Evolutionary conservation across 2,113 vertebrate genomes (phyloP).

Genomic region (Trogon melanurus): DNA sequence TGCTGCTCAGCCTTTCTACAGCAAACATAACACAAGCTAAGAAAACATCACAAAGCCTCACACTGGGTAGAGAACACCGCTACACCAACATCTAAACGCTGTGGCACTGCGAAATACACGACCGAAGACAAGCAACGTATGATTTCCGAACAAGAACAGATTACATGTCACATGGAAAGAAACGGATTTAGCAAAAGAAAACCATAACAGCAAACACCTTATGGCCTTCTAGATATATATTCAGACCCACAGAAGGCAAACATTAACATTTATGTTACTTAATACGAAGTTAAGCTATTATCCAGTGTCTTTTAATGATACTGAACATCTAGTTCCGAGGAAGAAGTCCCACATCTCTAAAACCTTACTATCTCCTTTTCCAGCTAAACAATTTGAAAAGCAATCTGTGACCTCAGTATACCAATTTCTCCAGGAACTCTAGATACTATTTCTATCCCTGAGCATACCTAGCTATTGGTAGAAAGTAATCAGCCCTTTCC

Average conservation of each 20-base stretch:
- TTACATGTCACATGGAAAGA: not conserved
- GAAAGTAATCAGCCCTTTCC: not conserved
- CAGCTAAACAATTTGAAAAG: not conserved
- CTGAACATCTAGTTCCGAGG: not conserved
- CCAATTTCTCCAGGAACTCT: not conserved
- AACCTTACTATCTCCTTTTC: not conserved
- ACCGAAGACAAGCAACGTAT: not conserved
- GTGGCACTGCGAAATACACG: not conserved
- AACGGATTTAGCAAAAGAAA: not conserved
- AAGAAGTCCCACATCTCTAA: not conserved
- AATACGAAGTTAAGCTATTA: not conserved
- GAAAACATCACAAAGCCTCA: conserved; percentile 36
- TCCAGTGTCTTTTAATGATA: not conserved
- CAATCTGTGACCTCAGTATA: not conserved
- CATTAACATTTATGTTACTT: not conserved
- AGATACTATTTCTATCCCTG: not conserved
- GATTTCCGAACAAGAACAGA: not conserved
- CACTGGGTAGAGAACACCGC: not conserved
- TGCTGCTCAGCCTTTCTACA: conserved; percentile 6
- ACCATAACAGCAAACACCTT: not conserved
- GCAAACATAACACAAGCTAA: not conserved
- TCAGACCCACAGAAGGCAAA: not conserved
- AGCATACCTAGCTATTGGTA: not conserved
- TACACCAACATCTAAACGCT: not conserved
- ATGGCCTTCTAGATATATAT: not conserved